Evolutionary conservation across 2,888 invertebrate genomes (phyloP), one percentile per base, ranked within the genome.

Genomic region (Dynastes hyllus): DNA sequence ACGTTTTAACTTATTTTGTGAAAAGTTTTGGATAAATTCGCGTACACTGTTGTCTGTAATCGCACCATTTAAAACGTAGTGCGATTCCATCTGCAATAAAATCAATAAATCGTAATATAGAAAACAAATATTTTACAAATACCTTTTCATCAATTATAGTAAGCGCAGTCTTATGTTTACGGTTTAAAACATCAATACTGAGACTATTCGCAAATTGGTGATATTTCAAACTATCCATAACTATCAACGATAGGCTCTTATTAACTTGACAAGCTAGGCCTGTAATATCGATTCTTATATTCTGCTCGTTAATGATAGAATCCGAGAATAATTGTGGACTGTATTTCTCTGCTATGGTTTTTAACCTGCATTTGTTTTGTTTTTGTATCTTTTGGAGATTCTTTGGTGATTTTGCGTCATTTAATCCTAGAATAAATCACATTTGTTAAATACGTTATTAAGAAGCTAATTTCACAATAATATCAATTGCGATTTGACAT

Each of bases 201-300:
- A 96, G 91, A 32, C 92, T 91, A 85, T 95, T 93, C 0, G 95
- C 94, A 86, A 96, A 95, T 84, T 94, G 92, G 83, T 92, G 92
- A 85, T 94, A 94, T 76, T 91, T 89, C 1, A 93, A 88, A 82
- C 94, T 94, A 86, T 97, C 96, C 83, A 97, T 91, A 0, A 94
- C 94, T 51, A 95, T 88, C 81, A 95, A 91, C 11, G 90, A 89
- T 73, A 95, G 85, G 13, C 92, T 92, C 82, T 88, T 89, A 86
- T 95, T 95, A 2, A 90, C 90, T 80, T 85, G 86, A 84, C 93
- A 93, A 0, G 90, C 88, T 40, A 92, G 84, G 0, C 92, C 92
- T 1, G 87, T 86, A 6, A 92, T 84, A n/a, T 88, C 82, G 61
- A 89, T 88, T 1, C 85, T 82, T 5, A 84, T 87, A 51, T 80